Evolutionary conservation across 2,797 vertebrate species (phyloP).

Genomic region (Myotis vivesi): DNA sequence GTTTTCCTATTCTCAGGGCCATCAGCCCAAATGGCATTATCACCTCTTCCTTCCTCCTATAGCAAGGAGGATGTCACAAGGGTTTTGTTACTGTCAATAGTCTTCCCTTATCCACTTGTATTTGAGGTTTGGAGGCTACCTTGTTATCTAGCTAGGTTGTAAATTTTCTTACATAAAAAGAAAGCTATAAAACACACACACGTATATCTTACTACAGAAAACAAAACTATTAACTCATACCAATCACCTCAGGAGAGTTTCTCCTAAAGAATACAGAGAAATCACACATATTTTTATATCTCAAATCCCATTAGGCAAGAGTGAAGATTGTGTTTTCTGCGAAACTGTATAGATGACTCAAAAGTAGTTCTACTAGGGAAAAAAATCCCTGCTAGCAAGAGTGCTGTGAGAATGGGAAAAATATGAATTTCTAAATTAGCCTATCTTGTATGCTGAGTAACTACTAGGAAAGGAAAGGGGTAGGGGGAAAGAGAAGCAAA

Average conservation of each 20-base stretch:
- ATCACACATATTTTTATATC: background rate
- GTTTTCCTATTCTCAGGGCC: background rate
- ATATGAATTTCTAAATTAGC: background rate
- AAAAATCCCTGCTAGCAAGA: background rate
- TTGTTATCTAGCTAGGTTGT: background rate
- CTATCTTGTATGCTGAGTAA: background rate
- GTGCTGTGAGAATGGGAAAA: background rate
- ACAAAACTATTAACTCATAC: background rate
- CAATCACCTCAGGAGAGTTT: background rate
- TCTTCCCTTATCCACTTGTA: background rate
- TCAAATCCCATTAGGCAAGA: background rate
- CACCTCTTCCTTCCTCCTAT: background rate
- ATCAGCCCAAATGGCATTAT: background rate
- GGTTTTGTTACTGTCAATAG: background rate
- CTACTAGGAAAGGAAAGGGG: background rate
- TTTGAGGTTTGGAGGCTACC: background rate
- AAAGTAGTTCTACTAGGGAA: background rate
- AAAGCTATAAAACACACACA: background rate
- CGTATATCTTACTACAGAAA: background rate
- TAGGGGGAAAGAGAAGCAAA: background rate
- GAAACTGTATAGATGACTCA: background rate
- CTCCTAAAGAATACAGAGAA: background rate
- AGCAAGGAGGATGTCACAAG: fast-evolving
- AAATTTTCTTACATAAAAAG: background rate
- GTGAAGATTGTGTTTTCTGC: background rate